phyloP scores from a whole-genome alignment of 2,888 invertebrate species.

The Sicus ferrugineus region DNA sequence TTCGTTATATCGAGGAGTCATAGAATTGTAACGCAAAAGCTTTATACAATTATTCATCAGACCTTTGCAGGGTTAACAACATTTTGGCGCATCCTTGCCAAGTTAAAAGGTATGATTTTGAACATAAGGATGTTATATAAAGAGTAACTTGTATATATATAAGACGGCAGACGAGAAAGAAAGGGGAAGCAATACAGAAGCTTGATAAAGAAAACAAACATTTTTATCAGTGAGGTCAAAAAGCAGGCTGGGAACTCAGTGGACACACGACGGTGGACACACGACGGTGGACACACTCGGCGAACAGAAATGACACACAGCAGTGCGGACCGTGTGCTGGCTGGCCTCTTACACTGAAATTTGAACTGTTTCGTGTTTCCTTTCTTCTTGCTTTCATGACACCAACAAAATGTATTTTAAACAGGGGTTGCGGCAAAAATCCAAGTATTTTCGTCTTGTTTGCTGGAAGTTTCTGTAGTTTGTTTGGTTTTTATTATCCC shows the following conservation, averaged over 20 bases:
- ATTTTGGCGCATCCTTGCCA: background rate
- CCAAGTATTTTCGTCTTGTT: slow-evolving; percentile 25
- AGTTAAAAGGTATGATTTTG: background rate
- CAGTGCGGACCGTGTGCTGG: background rate
- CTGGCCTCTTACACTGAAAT: background rate
- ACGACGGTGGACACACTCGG: background rate
- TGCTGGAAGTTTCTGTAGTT: slow-evolving; percentile 30
- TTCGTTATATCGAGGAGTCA: too few species aligned
- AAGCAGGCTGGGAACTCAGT: background rate
- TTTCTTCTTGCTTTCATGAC: background rate
- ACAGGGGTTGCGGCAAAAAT: slow-evolving; percentile 47
- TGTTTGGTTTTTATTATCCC: background rate
- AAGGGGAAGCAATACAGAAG: background rate
- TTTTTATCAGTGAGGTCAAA: background rate
- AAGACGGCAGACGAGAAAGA: background rate
- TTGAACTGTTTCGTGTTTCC: background rate
- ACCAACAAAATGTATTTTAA: slow-evolving; percentile 40
- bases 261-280: background rate
- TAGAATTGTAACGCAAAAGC: too few species aligned
- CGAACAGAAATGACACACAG: background rate
- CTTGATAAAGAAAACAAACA: background rate
- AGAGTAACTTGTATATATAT: background rate
- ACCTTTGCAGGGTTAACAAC: too few species aligned
- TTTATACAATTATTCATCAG: too few species aligned
- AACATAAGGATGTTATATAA: background rate